Evolutionary conservation across 2,797 vertebrate species (phyloP), one percentile per base, ranked within the genome.

Genomic region (Scomberomorus guttatus): DNA sequence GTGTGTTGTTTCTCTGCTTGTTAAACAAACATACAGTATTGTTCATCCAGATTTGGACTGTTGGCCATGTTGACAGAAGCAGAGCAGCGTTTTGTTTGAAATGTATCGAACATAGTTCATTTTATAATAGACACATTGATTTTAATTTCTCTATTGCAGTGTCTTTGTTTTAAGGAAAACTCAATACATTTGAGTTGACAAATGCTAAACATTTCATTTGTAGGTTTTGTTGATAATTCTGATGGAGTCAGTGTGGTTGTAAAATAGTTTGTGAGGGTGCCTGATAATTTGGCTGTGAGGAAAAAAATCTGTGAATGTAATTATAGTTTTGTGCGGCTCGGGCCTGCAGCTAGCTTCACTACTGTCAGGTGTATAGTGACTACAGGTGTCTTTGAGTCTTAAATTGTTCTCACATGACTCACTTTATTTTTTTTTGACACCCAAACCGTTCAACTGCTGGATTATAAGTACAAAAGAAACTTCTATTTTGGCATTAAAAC

Each of bases 11-110:
- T 42, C 51, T 60, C 57, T 83, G 48, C 79, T 71, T 77, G 64
- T 86, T 82, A 80, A 81, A 61, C 74, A 79, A 82, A 74, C 44
- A 48, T 60, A 37, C 14, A 18, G 18, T 9, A 22, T 32, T 34
- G 75, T 77, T 72, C 57, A 73, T 77, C 10, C 9, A 75, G 7
- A 52, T 79, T 56, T 71, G 22, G 50, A 64, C 60, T 71, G 3
- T 66, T 72, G 27, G 18, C 14, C 6, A 6, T 29, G 6, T 29
- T 61, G 50, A 73, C 62, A 6, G 69, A 57, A 64, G 15, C 1
- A 64, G 13, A 61, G 9, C 51, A 14, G n/a, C 34, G 46, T 24
- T 24, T 52, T 54, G 6, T 52, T 6, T 39, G 12, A 50, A 6
- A 10, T 34, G 12, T 42, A 14, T 59, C 29, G 54, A 24, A 22